Evolutionary conservation across 2,797 vertebrate genomes (phyloP).

Genomic region (Selene dorsalis): DNA sequence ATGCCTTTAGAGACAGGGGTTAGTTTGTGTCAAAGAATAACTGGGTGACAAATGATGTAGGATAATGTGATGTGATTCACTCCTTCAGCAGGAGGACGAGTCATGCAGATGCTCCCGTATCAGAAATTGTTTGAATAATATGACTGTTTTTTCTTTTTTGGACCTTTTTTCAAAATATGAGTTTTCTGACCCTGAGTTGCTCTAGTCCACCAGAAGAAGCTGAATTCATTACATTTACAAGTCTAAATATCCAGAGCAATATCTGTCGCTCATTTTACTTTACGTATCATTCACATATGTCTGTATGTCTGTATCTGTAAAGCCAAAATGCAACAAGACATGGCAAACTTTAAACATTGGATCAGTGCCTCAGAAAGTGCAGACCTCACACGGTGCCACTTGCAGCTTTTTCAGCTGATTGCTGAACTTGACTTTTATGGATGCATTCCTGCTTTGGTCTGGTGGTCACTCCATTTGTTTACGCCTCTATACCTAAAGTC

Average conservation of each 20-base stretch:
- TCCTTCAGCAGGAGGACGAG: constrained; percentile 21
- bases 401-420: constrained; percentile 25
- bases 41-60: constrained; percentile 48
- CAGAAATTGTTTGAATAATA: constrained; percentile 7
- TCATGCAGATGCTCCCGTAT: constrained; percentile 16
- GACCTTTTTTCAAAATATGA: background rate
- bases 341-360: background rate
- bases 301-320: no score
- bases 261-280: background rate
- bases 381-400: constrained; percentile 22
- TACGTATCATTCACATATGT: background rate
- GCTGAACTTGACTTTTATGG: constrained; percentile 30
- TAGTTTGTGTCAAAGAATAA: constrained; percentile 65
- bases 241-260: no score
- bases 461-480: constrained; percentile 7
- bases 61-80: constrained; percentile 26
- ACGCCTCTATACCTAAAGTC: background rate
- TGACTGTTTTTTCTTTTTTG: no score
- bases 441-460: constrained; percentile 16
- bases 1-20: constrained; percentile 40
- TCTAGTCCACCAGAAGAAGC: background rate
- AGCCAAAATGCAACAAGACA: background rate
- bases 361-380: background rate
- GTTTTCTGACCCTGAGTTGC: background rate
- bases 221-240: background rate